These are phyloP conservation scores for Rhabdophis nuchalis DNA, from an alignment of 2,797 vertebrate genomes.

Conservation along the genomic window DNA sequence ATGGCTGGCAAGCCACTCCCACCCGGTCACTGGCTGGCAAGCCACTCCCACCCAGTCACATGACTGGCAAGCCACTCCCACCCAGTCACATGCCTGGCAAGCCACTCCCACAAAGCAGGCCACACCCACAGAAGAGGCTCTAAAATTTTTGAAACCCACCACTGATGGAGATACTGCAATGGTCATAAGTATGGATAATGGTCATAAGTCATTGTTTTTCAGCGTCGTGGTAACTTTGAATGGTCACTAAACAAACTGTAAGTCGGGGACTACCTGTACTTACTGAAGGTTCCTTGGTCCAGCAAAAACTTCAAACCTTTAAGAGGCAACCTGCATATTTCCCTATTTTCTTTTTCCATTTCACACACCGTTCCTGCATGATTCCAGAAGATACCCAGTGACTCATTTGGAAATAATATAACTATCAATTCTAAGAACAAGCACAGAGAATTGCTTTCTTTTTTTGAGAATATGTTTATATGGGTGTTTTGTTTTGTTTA, in stretches of 20 bases:
- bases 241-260: background rate
- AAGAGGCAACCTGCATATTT: background rate
- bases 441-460: background rate
- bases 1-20: too few relatives aligned
- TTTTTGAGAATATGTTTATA: background rate
- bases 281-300: background rate
- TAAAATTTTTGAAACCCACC: too few relatives aligned
- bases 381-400: background rate
- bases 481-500: background rate
- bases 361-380: background rate
- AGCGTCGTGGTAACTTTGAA: background rate
- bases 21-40: too few relatives aligned
- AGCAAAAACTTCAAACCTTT: background rate
- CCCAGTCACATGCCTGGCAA: too few relatives aligned
- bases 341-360: background rate
- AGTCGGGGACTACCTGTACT: background rate
- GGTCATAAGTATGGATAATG: background rate
- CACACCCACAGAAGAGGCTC: too few relatives aligned
- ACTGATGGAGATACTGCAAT: background rate
- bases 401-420: background rate
- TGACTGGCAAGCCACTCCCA: too few relatives aligned
- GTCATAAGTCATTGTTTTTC: background rate
- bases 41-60: too few relatives aligned
- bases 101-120: too few relatives aligned
- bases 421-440: background rate